Conservation (phyloP, 2,888 invertebrate genomes). For the Drosophila melanosoma region DNA sequence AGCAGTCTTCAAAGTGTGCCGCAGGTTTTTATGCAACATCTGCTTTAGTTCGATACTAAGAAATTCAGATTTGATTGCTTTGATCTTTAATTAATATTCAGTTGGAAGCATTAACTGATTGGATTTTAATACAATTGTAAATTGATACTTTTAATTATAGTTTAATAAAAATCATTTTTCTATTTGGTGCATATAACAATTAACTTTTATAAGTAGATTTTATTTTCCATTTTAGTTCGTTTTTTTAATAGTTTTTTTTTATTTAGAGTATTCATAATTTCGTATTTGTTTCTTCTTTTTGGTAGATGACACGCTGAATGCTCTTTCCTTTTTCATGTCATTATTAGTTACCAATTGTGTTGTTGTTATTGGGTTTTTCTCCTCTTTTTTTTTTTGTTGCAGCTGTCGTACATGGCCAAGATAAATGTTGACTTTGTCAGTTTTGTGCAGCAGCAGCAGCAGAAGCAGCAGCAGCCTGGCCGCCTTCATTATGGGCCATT, state of each 20-base stretch:
- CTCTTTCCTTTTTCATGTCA: conserved; percentile 43
- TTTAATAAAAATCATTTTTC: background rate
- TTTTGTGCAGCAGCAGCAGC: conserved; percentile 41
- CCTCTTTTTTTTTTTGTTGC: conserved; percentile 5
- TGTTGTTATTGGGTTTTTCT: conserved; percentile 8
- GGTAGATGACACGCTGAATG: conserved; percentile 9
- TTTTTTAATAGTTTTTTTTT: background rate
- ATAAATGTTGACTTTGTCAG: conserved; percentile 78
- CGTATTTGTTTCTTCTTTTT: background rate
- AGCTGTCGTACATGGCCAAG: conserved; percentile 57
- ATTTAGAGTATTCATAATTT: conserved; percentile 4
- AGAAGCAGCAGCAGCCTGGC: conserved; percentile 16
- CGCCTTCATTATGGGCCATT: conserved; percentile 79
- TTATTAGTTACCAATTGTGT: conserved; percentile 37
- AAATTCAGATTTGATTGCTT: conserved; percentile 7
- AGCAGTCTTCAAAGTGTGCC: conserved; percentile 27
- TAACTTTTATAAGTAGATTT: background rate
- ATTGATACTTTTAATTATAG: background rate
- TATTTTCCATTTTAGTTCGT: background rate
- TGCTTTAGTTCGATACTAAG: conserved; percentile 2
- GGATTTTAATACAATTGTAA: background rate
- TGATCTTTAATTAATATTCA: background rate
- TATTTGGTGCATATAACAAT: background rate
- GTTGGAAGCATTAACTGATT: background rate
- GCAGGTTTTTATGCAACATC: background rate